Evolutionary conservation across 2,797 vertebrate genomes (phyloP), one percentile per base, ranked within the genome.

Genomic region (Gephyroberyx darwinii): DNA sequence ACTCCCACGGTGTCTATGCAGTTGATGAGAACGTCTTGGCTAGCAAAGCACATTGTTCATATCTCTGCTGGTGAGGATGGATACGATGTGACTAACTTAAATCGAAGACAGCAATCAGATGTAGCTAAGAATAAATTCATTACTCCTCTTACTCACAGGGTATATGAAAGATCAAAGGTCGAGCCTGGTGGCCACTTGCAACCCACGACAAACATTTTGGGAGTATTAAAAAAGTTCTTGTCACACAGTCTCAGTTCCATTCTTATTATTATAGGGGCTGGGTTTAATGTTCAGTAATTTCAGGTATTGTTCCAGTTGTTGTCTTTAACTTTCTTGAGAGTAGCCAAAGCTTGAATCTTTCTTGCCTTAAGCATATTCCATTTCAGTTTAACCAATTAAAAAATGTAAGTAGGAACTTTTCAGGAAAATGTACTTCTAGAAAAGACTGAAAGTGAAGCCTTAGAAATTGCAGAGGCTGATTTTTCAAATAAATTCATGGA

Each of bases 1-100:
- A 90, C 92, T 93, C 92, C 91, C 90, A 93, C 92, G 88, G 75
- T 74, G 86, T 86, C 84, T 64, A 67, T 83, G 76, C 84, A 83
- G 89, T 87, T 89, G 85, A 87, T 65, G 83, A 91, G 90, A 87
- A 90, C 80, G 88, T 90, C 86, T 91, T 88, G 71, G 81, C 72
- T 80, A 82, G 83, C 89, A 91, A 84, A 60, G 79, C 84, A 92
- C 89, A 81, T 88, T 85, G 84, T 84, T 90, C 82, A 72, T 82
- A 78, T 92, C 88, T 81, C 83, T 79, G 77, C 79, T 81, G 76
- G 65, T 74, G 82, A 86, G 86, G 84, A 88, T 84, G 75, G 86
- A 73, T 68, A 74, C 74, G 81, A 76, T 75, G 63, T 53, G 71
- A 63, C 59, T 53, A 82, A 75, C 47, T 80, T 70, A 65, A 72